These are phyloP conservation scores for Xenopus laevis DNA, from an alignment of 2,113 vertebrate genomes.

Conservation along the genomic window DNA sequence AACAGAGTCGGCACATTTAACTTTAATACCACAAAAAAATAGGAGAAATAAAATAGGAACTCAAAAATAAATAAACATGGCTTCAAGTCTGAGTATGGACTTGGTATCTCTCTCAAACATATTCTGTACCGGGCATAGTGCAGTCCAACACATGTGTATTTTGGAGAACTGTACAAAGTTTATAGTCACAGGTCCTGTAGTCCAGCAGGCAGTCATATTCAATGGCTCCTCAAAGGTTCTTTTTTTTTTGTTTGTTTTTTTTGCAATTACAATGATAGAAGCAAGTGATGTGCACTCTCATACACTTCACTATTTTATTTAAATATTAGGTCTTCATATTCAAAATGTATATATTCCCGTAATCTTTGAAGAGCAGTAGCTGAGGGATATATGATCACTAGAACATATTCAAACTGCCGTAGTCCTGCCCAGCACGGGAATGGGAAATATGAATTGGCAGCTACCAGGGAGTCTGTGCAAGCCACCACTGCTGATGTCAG, in stretches of 20 bases:
- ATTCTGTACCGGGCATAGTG: neutral
- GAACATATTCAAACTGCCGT: conserved; percentile 75
- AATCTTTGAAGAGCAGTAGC: conserved; percentile 2
- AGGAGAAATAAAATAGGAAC: conserved; percentile 32
- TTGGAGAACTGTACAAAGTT: neutral
- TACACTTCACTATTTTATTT: neutral
- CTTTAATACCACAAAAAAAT: conserved; percentile 35
- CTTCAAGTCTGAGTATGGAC: conserved; percentile 12
- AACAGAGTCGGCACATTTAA: conserved; percentile 20
- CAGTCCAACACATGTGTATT: neutral
- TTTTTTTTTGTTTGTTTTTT: neutral
- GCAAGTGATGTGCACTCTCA: neutral
- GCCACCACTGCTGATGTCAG: conserved; percentile 72
- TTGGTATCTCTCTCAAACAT: neutral
- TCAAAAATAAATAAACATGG: conserved; percentile 35
- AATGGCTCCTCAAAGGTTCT: neutral
- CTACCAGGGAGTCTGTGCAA: conserved; percentile 67
- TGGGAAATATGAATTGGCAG: conserved; percentile 82
- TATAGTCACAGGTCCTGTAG: neutral
- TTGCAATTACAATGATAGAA: neutral
- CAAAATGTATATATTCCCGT: neutral
- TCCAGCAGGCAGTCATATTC: neutral
- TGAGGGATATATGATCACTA: neutral
- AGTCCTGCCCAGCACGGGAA: conserved; percentile 88
- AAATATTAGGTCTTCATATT: conserved; percentile 1